Percentiles rank a stretch among this genome's conserved stretches.
Evolutionary conservation across 2,113 vertebrate species (phyloP).

Genomic region (Cyphomyrus discorhynchus): DNA sequence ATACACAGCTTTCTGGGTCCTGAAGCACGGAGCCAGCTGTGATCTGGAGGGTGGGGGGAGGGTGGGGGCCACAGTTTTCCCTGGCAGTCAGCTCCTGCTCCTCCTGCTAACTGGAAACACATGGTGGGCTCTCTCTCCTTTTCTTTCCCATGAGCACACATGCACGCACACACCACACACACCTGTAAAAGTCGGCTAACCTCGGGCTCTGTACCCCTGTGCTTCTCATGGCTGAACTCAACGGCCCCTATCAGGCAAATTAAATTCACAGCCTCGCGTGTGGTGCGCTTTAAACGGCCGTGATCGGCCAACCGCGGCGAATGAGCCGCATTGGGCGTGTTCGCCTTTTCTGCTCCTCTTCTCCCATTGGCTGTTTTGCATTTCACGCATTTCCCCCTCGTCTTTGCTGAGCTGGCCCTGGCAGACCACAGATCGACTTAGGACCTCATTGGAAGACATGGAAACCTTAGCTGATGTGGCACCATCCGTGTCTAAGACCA

Average conservation of each 20-base stretch:
- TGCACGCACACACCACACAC: neutral
- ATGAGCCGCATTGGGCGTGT: neutral
- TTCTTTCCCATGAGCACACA: neutral
- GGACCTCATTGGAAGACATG: neutral
- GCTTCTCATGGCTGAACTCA: neutral
- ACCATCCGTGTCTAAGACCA: neutral
- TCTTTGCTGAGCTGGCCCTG: neutral
- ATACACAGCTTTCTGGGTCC: neutral
- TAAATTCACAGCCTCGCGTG: neutral
- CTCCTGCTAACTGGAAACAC: conserved; percentile 25
- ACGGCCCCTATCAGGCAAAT: neutral
- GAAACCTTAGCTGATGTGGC: neutral
- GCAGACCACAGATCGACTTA: neutral
- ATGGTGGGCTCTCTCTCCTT: conserved; percentile 11
- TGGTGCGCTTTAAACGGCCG: neutral
- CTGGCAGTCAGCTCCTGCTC: conserved; percentile 16
- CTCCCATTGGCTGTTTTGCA: neutral
- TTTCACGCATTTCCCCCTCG: neutral
- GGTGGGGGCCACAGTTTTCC: conserved; percentile 3
- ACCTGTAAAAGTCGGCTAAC: neutral
- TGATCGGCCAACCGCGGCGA: neutral
- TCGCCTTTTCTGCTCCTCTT: neutral
- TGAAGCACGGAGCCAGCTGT: neutral
- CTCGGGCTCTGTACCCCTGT: neutral
- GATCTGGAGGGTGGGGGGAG: neutral